Percentiles rank a stretch among this genome's conserved stretches.
Conservation (phyloP, 2,797 vertebrate genomes). For the Apodemus agrarius region DNA sequence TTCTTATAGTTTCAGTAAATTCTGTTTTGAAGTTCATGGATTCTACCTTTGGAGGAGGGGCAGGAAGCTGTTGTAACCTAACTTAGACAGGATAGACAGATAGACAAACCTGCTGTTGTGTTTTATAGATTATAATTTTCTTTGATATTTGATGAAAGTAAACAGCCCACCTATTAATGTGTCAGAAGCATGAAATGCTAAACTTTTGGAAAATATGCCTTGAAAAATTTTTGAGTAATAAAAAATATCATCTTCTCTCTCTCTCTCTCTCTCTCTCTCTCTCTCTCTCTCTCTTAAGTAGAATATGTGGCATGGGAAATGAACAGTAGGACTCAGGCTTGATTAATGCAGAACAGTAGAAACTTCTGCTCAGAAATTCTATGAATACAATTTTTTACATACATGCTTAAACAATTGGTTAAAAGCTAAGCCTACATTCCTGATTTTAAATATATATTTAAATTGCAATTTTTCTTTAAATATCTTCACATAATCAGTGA, state of each 20-base stretch:
- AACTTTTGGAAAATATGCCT: background rate
- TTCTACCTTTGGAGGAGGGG: background rate
- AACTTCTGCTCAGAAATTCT: background rate
- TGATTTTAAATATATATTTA: constrained; percentile 9
- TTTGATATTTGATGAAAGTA: constrained; percentile 24
- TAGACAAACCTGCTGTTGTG: background rate
- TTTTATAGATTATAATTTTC: constrained; percentile 1
- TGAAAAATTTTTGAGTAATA: background rate
- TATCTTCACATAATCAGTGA: background rate
- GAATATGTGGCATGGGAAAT: background rate
- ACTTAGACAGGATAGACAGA: background rate
- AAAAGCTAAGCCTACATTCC: background rate
- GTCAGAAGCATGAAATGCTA: background rate
- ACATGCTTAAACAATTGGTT: background rate
- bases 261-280: background rate
- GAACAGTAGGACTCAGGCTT: background rate
- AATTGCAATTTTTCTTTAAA: constrained; percentile 35
- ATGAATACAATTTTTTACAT: background rate
- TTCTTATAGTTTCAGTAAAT: background rate
- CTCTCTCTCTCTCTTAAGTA: background rate
- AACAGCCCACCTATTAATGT: background rate
- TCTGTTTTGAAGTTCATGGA: background rate
- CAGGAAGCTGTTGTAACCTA: background rate
- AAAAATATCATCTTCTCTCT: background rate
- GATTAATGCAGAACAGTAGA: background rate